phyloP scores from a whole-genome alignment of 1,140 invertebrate genomes.

The Drosophila setifemur region DNA sequence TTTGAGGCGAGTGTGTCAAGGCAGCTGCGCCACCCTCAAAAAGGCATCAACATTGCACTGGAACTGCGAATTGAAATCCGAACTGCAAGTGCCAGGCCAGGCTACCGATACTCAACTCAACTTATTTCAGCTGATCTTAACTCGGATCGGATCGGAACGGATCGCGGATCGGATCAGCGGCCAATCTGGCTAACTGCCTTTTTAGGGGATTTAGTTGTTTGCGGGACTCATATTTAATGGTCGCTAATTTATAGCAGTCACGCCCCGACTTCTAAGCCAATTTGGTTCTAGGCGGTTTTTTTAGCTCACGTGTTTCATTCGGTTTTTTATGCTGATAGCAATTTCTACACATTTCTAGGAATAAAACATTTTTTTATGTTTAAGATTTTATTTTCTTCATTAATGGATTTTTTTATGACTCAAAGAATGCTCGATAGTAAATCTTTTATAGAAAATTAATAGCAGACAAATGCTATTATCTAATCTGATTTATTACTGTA shows the following conservation, averaged over 20 bases:
- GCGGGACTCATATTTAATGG: constrained; percentile 72
- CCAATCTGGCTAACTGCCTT: constrained; percentile 45
- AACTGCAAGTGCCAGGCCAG: constrained; percentile 43
- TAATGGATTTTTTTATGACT: too few relatives aligned
- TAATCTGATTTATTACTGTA: too few relatives aligned
- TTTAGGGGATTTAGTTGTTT: constrained; percentile 59
- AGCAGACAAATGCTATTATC: too few relatives aligned
- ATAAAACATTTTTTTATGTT: too few relatives aligned
- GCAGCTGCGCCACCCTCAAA: constrained; percentile 31
- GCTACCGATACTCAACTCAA: constrained; percentile 19
- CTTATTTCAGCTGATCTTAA: neutral
- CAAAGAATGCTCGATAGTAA: too few relatives aligned
- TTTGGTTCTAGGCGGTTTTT: constrained; percentile 8
- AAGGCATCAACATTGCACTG: constrained; percentile 37
- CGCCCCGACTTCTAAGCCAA: constrained; percentile 18
- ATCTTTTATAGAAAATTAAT: too few relatives aligned
- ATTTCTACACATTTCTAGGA: too few relatives aligned
- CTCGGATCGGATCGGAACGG: neutral
- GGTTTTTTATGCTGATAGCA: too few relatives aligned
- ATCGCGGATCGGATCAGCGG: neutral
- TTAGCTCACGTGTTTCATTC: constrained; percentile 26
- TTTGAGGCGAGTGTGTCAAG: constrained; percentile 77
- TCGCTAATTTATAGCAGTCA: constrained; percentile 64
- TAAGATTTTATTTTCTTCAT: too few relatives aligned
- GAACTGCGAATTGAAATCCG: constrained; percentile 27